These are phyloP conservation scores for Brachystomella parvula DNA, from an alignment of 1,140 invertebrate genomes.

Conservation along the genomic window DNA sequence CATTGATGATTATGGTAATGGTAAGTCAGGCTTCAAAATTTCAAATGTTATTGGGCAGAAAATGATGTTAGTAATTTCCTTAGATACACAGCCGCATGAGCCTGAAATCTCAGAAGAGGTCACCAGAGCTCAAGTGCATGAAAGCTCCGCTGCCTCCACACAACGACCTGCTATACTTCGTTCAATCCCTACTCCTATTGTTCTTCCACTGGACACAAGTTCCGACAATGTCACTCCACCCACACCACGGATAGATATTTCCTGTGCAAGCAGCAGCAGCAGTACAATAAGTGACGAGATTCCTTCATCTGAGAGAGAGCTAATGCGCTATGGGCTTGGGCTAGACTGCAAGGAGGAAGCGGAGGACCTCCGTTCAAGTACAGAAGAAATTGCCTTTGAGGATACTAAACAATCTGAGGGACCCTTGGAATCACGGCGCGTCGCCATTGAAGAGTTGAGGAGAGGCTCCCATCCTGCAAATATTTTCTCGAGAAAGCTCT, in stretches of 20 bases:
- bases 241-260: conserved; percentile 76
- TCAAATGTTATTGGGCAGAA: not conserved
- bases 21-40: too few relatives aligned
- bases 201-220: conserved; percentile 70
- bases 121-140: too few relatives aligned
- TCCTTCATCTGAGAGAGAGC: conserved; percentile 59
- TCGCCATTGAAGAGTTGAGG: conserved; percentile 37
- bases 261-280: conserved; percentile 75
- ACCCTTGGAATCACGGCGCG: conserved; percentile 41
- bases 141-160: too few relatives aligned
- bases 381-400: conserved; percentile 37
- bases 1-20: conserved; percentile 5
- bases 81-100: conserved; percentile 17
- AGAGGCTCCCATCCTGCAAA: conserved; percentile 39
- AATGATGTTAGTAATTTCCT: not conserved
- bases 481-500: conserved; percentile 29
- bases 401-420: conserved; percentile 39
- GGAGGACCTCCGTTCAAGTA: conserved; percentile 66
- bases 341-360: conserved; percentile 66
- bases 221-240: conserved; percentile 45
- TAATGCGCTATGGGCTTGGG: conserved; percentile 48
- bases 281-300: conserved; percentile 71
- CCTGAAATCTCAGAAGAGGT: conserved; percentile 8
- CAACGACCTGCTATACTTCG: too few relatives aligned
- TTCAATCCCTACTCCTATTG: conserved; percentile 40